Evolutionary conservation across 2,797 vertebrate genomes (phyloP).

Genomic region (Columba guinea): DNA sequence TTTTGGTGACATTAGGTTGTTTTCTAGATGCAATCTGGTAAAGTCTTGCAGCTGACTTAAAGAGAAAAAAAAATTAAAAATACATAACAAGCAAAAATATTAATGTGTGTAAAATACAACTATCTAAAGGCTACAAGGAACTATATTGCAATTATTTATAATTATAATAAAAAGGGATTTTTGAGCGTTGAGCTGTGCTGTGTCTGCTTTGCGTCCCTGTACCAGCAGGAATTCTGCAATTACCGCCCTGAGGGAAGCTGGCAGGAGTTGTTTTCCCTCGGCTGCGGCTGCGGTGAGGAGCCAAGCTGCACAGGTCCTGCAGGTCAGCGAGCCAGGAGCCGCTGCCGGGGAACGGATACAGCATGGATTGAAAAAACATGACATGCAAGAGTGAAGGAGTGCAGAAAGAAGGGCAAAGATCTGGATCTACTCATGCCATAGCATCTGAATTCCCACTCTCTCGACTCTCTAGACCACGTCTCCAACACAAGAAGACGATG

Average conservation of each 20-base stretch:
- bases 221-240: not conserved
- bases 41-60: constrained; percentile 76
- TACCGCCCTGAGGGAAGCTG: not conserved
- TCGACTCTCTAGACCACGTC: too few relatives aligned
- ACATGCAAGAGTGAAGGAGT: too few relatives aligned
- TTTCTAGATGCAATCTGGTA: constrained; percentile 53
- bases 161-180: not conserved
- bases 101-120: not conserved
- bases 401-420: not conserved
- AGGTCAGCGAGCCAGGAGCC: too few relatives aligned
- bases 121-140: not conserved
- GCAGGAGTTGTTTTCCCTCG: not conserved
- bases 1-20: constrained; percentile 44
- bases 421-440: too few relatives aligned
- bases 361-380: not conserved
- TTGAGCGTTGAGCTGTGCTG: not conserved
- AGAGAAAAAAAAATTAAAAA: constrained; percentile 21
- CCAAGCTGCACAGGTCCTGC: too few relatives aligned
- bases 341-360: not conserved
- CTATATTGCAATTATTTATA: not conserved
- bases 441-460: not conserved
- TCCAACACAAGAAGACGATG: too few relatives aligned
- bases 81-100: not conserved
- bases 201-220: not conserved
- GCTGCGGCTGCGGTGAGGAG: not conserved